Percentiles rank a stretch among this genome's conserved stretches.
Evolutionary conservation across 2,888 invertebrate genomes (phyloP).

Genomic region (Melinaea marsaeus): DNA sequence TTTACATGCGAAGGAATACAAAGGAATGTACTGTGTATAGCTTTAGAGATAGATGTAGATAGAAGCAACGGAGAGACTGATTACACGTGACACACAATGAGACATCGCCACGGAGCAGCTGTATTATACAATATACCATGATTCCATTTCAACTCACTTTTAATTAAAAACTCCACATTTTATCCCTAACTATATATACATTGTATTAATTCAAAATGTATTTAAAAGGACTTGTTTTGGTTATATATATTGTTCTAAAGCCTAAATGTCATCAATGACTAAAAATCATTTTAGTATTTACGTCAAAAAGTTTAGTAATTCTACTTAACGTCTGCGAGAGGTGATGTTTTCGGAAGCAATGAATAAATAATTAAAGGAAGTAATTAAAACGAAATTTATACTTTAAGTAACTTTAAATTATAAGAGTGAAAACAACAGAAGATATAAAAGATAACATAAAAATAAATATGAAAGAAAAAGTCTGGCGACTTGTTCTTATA

Average conservation of each 20-base stretch:
- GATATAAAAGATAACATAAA: constrained; percentile 18
- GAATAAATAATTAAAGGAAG: constrained; percentile 18
- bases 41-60: constrained; percentile 1
- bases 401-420: constrained; percentile 20
- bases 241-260: too few relatives aligned
- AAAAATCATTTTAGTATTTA: background rate
- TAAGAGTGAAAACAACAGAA: constrained; percentile 22
- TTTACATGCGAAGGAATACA: background rate
- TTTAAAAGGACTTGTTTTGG: too few relatives aligned
- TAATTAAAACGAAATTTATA: constrained; percentile 18
- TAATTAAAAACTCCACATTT: background rate
- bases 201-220: too few relatives aligned
- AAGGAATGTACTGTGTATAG: constrained; percentile 5
- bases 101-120: background rate
- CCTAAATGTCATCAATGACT: too few relatives aligned
- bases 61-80: constrained; percentile 4
- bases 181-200: too few relatives aligned
- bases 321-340: constrained; percentile 1
- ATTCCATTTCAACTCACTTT: background rate
- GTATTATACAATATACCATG: background rate
- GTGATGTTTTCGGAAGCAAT: constrained; percentile 3
- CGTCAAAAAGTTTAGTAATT: background rate
- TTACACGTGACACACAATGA: constrained; percentile 5
- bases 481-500: too few relatives aligned
- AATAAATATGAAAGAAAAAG: too few relatives aligned